Base-by-base conservation (phyloP, 2,888 invertebrate species). In the Linnaemya tessellans region DNA sequence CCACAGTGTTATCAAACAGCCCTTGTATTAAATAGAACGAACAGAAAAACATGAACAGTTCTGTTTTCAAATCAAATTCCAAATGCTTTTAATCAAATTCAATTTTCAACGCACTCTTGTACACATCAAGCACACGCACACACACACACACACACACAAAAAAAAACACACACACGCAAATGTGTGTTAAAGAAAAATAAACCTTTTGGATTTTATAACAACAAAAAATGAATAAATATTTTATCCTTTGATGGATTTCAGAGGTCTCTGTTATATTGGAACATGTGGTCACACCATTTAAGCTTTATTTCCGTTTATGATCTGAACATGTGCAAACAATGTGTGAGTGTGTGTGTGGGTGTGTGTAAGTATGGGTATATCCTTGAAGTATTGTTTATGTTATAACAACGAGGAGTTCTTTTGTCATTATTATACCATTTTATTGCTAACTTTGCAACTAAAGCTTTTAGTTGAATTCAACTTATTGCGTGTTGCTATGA, bases 381-480 rank as follows among this genome's bases (percentile, higher is more conserved):
- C 75, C 65, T 65, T 65, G 43, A 64, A 22, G 30, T 38, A 64
- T 64, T 74, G 41, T 64, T 74, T 41, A 18, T 46, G 10, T 25
- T n/a, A 54, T 54, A 43, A 56, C 20, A n/a, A n/a, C n/a, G n/a
- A n/a, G n/a, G 5, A 18, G 68, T 78, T 22, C 49, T 38, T n/a
- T 71, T 64, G 35, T 22, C 62, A 62, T 70, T 71, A 79, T 70
- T 64, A 43, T 22, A 15, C 30, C 79, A 51, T 79, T 79, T 79
- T 79, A 70, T 46, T 70, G 51, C n/a, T 10, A 51, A 60, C 58
- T 70, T 70, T 51, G 30, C 70, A 70, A 62, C 51, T 20, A 70
- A 79, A 70, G 51, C 79, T 70, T 79, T 79, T 70, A 79, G 70
- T 51, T 30, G 5, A 70, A 25, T 30, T 49, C n/a, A 74, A 15